A percentile compares a stretch with the other conserved stretches of the same genome.
phyloP scores from a whole-genome alignment of 2,113 vertebrate species.

The Chloroceryle aenea region DNA sequence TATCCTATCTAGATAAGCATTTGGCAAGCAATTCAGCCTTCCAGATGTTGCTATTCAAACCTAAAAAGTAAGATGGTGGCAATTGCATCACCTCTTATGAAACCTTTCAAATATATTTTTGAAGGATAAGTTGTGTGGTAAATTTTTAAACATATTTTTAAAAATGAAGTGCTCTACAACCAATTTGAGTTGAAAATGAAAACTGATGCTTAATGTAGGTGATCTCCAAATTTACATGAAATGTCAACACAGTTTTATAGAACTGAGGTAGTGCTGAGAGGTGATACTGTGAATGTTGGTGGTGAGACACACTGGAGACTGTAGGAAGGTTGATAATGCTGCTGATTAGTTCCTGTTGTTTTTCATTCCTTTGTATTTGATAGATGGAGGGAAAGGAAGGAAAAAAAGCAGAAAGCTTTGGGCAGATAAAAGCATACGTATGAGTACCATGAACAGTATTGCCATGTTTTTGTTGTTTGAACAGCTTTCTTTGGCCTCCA shows the following conservation, averaged over 20 bases:
- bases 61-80: not conserved
- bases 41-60: not conserved
- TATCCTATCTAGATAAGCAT: not conserved
- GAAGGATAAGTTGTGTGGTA: rapidly evolving
- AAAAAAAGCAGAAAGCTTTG: not conserved
- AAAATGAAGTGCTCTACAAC: not conserved
- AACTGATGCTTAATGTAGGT: not conserved
- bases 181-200: not conserved
- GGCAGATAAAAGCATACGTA: not conserved
- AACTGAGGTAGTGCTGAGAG: not conserved
- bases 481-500: not conserved
- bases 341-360: not conserved
- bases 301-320: not conserved
- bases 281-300: not conserved
- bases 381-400: not conserved
- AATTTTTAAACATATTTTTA: not conserved
- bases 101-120: not conserved
- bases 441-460: not conserved
- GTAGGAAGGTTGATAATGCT: not conserved
- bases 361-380: not conserved
- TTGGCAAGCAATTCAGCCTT: not conserved
- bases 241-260: not conserved
- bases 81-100: not conserved
- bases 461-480: not conserved
- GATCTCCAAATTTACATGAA: not conserved